phyloP scores from a whole-genome alignment of 2,797 vertebrate species.

The Erethizon dorsatum region DNA sequence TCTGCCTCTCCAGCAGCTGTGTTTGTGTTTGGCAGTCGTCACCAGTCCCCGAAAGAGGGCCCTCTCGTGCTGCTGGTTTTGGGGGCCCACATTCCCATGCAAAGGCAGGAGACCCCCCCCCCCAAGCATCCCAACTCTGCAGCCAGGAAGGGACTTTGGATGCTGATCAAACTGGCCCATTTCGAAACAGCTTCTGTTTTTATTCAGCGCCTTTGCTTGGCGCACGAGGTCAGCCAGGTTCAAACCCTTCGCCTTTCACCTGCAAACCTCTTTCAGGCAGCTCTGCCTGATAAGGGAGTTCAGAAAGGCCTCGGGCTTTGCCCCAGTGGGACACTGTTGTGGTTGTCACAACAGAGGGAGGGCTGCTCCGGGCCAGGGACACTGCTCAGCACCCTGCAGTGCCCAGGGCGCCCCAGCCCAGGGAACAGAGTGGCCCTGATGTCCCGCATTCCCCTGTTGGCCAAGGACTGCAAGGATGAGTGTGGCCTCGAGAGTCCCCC shows the following conservation, averaged over 20 bases:
- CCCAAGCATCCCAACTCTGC: not conserved
- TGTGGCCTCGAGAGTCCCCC: not conserved
- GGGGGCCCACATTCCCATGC: not conserved
- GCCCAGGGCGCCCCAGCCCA: not conserved
- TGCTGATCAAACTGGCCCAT: not conserved
- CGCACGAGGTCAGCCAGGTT: not conserved
- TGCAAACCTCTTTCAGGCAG: not conserved
- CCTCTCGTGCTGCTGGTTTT: not conserved
- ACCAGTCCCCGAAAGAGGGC: not conserved
- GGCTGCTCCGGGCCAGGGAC: not conserved
- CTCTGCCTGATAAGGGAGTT: not conserved
- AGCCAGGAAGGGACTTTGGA: not conserved
- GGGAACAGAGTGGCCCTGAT: not conserved
- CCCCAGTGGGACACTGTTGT: not conserved
- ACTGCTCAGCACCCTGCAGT: not conserved
- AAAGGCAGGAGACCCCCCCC: not conserved
- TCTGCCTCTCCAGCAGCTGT: not conserved
- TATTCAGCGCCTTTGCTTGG: not conserved
- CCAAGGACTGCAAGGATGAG: not conserved
- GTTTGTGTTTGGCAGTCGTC: not conserved
- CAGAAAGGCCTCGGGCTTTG: not conserved
- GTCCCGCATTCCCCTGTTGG: fast-evolving
- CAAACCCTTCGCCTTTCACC: not conserved
- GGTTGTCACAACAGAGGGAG: not conserved
- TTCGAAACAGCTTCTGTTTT: not conserved